Evolutionary conservation across 2,113 vertebrate species (phyloP), one percentile per base, ranked within the genome.

Genomic region (Poecilia latipinna): DNA sequence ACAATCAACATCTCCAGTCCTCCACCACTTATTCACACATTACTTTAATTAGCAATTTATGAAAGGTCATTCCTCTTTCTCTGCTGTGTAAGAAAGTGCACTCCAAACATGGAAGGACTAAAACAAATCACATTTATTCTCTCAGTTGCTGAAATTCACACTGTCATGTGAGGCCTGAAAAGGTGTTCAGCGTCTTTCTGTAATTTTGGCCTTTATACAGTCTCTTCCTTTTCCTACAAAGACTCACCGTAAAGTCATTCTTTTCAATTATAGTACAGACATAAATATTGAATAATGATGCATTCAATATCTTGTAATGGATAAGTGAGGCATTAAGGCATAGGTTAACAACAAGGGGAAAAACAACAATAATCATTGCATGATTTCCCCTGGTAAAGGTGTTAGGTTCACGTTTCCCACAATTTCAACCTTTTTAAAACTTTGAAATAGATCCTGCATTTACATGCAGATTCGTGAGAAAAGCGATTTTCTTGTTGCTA

Each of bases 21-120:
- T 86, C 78, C 42, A 28, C 79, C 77, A 81, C 89, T 89, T 86
- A 90, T 84, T 91, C 89, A 88, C 87, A 89, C 91, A 92, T 91
- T 92, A 90, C 83, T 80, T 82, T 90, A 90, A 92, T 93, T 89
- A 86, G 80, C 80, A 86, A 82, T 91, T 91, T 91, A 91, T 88
- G 90, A 92, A 83, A 89, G 89, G 90, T 88, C 91, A 87, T 91
- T 90, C 73, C 80, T 90, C 83, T 91, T 86, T 79, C 84, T 89
- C 79, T 82, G 65, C 78, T 68, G 79, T 87, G 81, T 85, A 87
- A 85, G 84, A 76, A 86, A 87, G 78, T 79, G 82, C 78, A 85
- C 78, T 68, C 73, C 61, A 70, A 88, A 88, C 78, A 79, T 63
- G 70, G 79, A 83, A 48, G 64, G 70, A 76, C 75, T 77, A 74